A percentile compares a stretch with the other conserved stretches of the same genome.
These are phyloP conservation scores for Limosa lapponica DNA, from an alignment of 2,797 vertebrate genomes.

Conservation along the genomic window DNA sequence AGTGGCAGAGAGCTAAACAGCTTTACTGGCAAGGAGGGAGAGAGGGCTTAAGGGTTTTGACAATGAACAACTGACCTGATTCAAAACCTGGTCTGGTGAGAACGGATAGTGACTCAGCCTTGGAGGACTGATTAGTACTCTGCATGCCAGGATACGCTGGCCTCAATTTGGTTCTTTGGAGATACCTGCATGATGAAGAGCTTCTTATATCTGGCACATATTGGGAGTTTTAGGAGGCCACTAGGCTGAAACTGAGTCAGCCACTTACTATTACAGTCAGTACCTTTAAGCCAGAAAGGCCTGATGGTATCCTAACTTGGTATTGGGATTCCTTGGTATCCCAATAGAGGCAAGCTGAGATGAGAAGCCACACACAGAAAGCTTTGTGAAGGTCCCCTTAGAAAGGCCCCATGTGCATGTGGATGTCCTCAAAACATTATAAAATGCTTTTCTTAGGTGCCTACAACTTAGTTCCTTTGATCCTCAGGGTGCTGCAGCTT, in stretches of 20 bases:
- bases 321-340: neutral
- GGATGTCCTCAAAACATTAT: neutral
- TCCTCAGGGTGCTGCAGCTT: neutral
- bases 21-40: neutral
- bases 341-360: neutral
- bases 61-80: conserved; percentile 16
- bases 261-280: neutral
- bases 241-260: conserved; percentile 18
- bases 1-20: neutral
- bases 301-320: neutral
- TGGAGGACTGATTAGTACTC: neutral
- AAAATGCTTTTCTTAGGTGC: neutral
- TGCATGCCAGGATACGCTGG: neutral
- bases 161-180: conserved; percentile 29
- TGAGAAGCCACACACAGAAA: neutral
- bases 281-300: neutral
- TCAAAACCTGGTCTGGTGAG: conserved; percentile 22
- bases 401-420: neutral
- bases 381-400: neutral
- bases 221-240: neutral
- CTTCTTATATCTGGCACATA: neutral
- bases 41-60: neutral
- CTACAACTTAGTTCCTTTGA: neutral
- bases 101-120: conserved; percentile 29
- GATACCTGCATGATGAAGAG: neutral